Conservation (phyloP, 1,140 invertebrate species). For the Drosophila pachea region DNA sequence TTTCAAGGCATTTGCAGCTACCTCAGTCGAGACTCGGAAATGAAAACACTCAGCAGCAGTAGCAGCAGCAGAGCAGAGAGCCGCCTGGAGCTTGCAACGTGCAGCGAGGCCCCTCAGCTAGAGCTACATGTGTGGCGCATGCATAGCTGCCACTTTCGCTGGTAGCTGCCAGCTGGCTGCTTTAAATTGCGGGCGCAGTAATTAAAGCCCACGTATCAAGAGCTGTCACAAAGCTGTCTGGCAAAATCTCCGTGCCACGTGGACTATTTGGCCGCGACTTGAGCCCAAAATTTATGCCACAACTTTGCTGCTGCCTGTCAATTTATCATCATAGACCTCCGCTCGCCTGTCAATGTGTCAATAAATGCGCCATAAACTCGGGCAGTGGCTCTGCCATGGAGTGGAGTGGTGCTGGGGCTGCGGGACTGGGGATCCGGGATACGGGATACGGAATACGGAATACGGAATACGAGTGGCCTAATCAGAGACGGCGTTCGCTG, state of each 20-base stretch:
- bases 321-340: constrained; percentile 70
- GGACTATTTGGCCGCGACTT: constrained; percentile 24
- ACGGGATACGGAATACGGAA: too few species aligned
- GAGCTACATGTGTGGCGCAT: constrained; percentile 16
- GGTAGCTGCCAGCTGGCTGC: constrained; percentile 9
- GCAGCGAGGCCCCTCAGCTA: constrained; percentile 1
- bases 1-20: constrained; percentile 38
- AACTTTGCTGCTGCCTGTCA: constrained; percentile 50
- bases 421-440: constrained; percentile 5
- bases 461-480: constrained; percentile 15
- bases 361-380: constrained; percentile 64
- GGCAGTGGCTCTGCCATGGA: not conserved
- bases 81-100: not conserved
- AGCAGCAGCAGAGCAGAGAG: too few species aligned
- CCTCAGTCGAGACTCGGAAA: constrained; percentile 57
- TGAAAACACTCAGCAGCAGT: constrained; percentile 37
- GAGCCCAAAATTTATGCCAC: constrained; percentile 47
- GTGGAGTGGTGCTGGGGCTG: not conserved
- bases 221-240: constrained; percentile 45
- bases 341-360: constrained; percentile 73
- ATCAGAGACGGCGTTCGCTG: constrained; percentile 38
- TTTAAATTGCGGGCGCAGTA: constrained; percentile 48
- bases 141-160: constrained; percentile 53
- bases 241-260: constrained; percentile 63
- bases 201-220: constrained; percentile 53